A percentile compares a stretch with the other conserved stretches of the same genome.
phyloP scores from a whole-genome alignment of 2,888 invertebrate species.

The Disparrhopalites patrizii region DNA sequence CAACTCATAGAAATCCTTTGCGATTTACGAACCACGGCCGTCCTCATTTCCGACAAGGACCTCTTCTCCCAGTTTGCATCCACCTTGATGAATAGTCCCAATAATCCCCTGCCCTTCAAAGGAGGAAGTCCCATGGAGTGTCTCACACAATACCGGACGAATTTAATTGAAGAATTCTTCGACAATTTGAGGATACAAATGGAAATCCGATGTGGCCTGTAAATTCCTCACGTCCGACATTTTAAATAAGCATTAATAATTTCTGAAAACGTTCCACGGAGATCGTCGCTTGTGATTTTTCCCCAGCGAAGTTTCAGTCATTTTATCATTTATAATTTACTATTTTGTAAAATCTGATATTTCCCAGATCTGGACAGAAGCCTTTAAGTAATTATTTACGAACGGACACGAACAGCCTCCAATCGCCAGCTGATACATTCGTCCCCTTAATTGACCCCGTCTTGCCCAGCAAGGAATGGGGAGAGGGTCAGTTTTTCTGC shows the following conservation, averaged over 20 bases:
- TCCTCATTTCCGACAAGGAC: constrained; percentile 31
- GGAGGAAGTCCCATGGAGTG: constrained; percentile 36
- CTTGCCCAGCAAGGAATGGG: neutral
- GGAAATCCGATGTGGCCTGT: too few species aligned
- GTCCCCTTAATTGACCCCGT: neutral
- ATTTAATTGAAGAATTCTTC: constrained; percentile 38
- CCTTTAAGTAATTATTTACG: neutral
- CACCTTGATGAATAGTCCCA: constrained; percentile 24
- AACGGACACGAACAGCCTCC: neutral
- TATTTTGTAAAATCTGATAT: too few species aligned
- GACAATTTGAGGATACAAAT: constrained; percentile 34
- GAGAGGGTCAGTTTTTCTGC: neutral
- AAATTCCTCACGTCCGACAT: too few species aligned
- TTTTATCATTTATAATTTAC: too few species aligned
- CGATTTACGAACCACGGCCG: constrained; percentile 38
- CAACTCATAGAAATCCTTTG: constrained; percentile 36
- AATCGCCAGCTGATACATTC: neutral
- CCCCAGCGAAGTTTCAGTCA: too few species aligned
- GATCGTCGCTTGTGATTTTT: too few species aligned
- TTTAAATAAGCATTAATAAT: too few species aligned
- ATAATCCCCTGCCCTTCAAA: constrained; percentile 12
- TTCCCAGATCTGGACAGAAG: too few species aligned
- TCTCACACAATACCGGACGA: constrained; percentile 33
- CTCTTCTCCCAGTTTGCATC: constrained; percentile 32
- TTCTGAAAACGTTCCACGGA: too few species aligned